Conservation (phyloP, 1,140 invertebrate species). For the Micrasema minimum region DNA sequence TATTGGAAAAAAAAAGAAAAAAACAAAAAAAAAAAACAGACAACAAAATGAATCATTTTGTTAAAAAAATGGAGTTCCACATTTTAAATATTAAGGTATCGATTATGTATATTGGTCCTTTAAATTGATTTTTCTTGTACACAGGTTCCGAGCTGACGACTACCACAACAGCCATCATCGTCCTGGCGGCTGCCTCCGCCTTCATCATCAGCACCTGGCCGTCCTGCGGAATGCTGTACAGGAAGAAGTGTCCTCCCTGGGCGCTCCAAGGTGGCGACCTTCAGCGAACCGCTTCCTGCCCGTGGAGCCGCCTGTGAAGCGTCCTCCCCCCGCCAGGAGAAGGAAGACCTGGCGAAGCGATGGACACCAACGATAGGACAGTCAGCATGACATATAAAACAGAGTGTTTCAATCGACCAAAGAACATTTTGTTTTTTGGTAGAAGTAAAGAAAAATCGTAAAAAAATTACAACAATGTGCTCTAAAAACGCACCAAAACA, state of each 20-base stretch:
- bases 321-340: constrained; percentile 61
- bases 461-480: too few species aligned
- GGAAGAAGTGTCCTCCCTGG: constrained; percentile 68
- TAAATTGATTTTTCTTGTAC: too few species aligned
- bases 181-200: constrained; percentile 75
- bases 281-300: constrained; percentile 63
- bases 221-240: constrained; percentile 76
- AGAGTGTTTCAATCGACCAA: too few species aligned
- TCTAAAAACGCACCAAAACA: too few species aligned
- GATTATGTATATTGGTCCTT: too few species aligned
- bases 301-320: constrained; percentile 69
- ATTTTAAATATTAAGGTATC: too few species aligned
- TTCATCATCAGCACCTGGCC: constrained; percentile 78
- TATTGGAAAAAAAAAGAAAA: too few species aligned
- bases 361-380: constrained; percentile 43
- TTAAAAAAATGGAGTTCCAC: too few species aligned
- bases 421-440: too few species aligned
- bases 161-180: constrained; percentile 78
- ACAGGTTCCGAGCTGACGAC: constrained; percentile 71
- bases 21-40: too few species aligned
- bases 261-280: constrained; percentile 65
- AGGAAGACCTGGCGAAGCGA: constrained; percentile 47
- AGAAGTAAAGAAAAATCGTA: too few species aligned
- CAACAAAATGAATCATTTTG: too few species aligned
- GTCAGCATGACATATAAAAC: constrained; percentile 4